phyloP scores from a whole-genome alignment of 2,888 invertebrate species.

The Calliopum simillimum region DNA sequence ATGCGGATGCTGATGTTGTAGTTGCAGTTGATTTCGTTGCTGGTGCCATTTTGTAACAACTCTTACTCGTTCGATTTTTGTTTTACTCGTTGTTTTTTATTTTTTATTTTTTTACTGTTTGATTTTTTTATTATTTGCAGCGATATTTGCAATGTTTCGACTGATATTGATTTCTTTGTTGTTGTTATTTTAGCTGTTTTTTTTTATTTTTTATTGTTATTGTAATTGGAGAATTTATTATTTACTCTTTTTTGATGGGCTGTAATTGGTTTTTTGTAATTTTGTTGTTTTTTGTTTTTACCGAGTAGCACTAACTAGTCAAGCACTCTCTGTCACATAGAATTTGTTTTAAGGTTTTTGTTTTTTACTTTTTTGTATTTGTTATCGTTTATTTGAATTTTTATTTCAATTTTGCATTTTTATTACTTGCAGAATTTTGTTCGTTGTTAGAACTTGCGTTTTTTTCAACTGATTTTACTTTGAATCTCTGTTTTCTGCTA shows the following conservation, averaged over 20 bases:
- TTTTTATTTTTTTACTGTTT: background rate
- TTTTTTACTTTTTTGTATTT: too few species aligned
- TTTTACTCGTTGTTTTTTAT: background rate
- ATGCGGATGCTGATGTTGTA: conserved; percentile 21
- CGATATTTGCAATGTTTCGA: background rate
- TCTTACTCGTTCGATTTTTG: conserved; percentile 10
- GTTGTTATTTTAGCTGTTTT: background rate
- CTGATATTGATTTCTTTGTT: conserved; percentile 6
- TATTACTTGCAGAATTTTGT: too few species aligned
- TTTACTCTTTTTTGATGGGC: background rate
- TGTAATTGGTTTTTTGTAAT: too few species aligned
- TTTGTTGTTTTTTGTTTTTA: too few species aligned
- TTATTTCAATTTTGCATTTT: too few species aligned
- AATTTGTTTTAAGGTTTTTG: too few species aligned
- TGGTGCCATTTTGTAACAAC: conserved; percentile 20
- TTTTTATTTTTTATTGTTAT: conserved; percentile 11
- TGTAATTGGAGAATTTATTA: conserved; percentile 9
- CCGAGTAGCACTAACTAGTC: too few species aligned
- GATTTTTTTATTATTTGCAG: conserved; percentile 1
- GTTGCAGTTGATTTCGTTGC: conserved; percentile 27
- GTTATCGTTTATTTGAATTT: too few species aligned
- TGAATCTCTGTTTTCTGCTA: too few species aligned
- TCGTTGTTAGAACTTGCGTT: too few species aligned
- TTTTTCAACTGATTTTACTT: too few species aligned
- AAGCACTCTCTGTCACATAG: too few species aligned